Base-by-base conservation (phyloP, 2,888 invertebrate genomes). In the Melanchra persicariae region DNA sequence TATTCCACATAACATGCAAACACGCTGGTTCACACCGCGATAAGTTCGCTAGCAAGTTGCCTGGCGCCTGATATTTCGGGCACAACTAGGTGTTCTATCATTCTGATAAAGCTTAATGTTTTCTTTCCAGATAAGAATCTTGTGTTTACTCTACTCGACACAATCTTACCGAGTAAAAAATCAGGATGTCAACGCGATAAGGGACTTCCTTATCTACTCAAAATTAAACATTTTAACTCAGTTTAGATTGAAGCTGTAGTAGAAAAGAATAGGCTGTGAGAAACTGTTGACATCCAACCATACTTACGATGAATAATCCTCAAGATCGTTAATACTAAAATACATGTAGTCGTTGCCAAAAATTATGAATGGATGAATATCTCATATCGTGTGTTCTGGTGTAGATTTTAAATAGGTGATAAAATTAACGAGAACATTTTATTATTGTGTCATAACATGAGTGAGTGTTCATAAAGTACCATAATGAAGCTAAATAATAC, bases 161-260 rank as follows among this genome's bases (percentile, higher is more conserved):
- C 91, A 92, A 93, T 92, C 92, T 91, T 82, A 90, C 89, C 85
- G 85, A 60, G 88, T 90, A 90, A 93, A 92, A 93, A 93, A 93
- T 93, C 91, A 93, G 94, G 93, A 94, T 93, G 93, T 91, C 88
- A 85, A 75, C 76, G 77, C 84, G 93, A 93, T 93, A 94, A 90
- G 68, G 73, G 78, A 66, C 77, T 74, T 74, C 81, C 83, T 89
- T 90, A 89, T 91, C 91, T 87, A 78, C 60, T 52, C 64, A 0
- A 80, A 80, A 73, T 79, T 78, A 78, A 83, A 83, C 63, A 77
- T 70, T 81, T 74, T 77, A 70, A 83, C 70, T 77, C 51, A 19
- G 71, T n/a, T 64, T 51, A 74, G 73, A 80, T 81, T 82, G 72
- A 79, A 70, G 58, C 72, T 63, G 77, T 59, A 4, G 45, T n/a